Conservation (phyloP, 2,113 vertebrate genomes). For the Crotalus viridis region DNA sequence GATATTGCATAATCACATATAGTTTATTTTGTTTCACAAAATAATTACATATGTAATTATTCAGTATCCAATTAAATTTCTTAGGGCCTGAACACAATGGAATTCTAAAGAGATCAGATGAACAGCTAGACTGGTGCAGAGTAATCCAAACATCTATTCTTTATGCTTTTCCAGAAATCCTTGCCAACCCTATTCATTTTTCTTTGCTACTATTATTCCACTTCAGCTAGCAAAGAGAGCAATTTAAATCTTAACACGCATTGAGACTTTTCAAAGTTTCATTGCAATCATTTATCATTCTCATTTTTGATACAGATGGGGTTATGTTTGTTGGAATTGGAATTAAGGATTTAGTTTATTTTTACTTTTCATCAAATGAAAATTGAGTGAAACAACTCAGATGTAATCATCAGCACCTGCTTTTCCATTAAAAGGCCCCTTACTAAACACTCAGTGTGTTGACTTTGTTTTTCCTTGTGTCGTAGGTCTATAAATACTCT, state of each 20-base stretch:
- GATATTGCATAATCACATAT: not conserved
- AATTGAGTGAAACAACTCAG: constrained; percentile 22
- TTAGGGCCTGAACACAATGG: constrained; percentile 27
- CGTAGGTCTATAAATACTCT: constrained; percentile 76
- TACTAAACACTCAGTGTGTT: constrained; percentile 59
- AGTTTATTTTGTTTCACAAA: constrained; percentile 27
- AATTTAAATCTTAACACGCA: constrained; percentile 40
- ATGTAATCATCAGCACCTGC: constrained; percentile 23
- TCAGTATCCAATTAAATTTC: constrained; percentile 37
- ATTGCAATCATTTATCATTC: constrained; percentile 27
- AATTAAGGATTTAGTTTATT: constrained; percentile 21
- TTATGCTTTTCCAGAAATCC: constrained; percentile 37
- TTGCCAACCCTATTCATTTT: not conserved
- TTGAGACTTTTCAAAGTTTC: not conserved
- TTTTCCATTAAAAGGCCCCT: constrained; percentile 42
- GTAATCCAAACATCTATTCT: constrained; percentile 49
- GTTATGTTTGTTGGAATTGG: constrained; percentile 1
- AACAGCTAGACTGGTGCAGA: constrained; percentile 69
- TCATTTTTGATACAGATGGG: constrained; percentile 25
- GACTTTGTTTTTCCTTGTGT: constrained; percentile 78
- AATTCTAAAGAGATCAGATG: constrained; percentile 23
- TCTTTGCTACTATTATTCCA: not conserved
- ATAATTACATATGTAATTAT: not conserved
- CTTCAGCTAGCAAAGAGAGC: not conserved
- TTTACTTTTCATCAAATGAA: constrained; percentile 26